Conservation (phyloP, 2,113 vertebrate species). For the Mormyrus lacerda region DNA sequence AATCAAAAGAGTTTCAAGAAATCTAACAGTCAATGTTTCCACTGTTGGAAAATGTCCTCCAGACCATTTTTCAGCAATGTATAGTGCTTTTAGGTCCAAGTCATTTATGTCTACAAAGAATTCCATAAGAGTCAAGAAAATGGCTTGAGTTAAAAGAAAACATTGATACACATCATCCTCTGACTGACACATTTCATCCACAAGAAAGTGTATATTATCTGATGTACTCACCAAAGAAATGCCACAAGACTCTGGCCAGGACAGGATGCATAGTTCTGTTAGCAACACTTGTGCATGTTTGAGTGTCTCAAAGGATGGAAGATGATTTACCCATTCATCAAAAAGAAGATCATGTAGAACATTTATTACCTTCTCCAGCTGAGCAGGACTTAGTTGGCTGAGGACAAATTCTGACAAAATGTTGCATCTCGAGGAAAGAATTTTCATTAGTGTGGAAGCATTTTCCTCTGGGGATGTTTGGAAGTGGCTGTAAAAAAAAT, state of each 20-base stretch:
- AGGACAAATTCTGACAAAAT: neutral
- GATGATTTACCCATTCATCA: neutral
- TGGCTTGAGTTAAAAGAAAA: slow-evolving; percentile 24
- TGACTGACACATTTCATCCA: neutral
- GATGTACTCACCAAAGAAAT: neutral
- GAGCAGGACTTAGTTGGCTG: neutral
- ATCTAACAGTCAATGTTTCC: neutral
- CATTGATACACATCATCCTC: neutral
- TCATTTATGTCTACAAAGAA: neutral
- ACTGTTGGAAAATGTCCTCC: neutral
- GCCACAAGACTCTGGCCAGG: rapidly evolving
- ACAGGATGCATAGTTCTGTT: neutral
- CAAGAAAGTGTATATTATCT: neutral
- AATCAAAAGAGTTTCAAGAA: slow-evolving; percentile 1
- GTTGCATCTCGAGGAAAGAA: neutral
- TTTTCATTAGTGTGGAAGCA: neutral
- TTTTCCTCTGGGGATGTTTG: neutral
- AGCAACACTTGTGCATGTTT: neutral
- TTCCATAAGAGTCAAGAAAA: slow-evolving; percentile 9
- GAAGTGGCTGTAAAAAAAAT: neutral
- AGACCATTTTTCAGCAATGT: neutral
- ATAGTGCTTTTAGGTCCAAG: neutral
- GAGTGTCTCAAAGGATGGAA: neutral
- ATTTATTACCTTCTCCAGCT: neutral
- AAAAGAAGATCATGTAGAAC: neutral